phyloP scores from a whole-genome alignment of 2,113 vertebrate species.

The Felis chaus region DNA sequence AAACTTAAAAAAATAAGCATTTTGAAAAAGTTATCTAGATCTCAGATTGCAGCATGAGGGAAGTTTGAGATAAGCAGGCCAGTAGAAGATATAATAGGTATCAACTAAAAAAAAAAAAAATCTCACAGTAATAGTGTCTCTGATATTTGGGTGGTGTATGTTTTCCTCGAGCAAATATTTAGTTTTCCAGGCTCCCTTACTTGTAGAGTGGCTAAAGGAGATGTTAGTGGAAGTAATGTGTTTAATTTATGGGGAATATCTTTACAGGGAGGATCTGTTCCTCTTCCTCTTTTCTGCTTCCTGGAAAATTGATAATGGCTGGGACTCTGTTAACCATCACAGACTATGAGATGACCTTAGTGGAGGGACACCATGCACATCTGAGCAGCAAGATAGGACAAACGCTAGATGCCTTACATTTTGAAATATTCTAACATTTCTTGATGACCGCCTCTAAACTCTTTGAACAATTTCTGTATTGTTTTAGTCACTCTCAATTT shows the following conservation, averaged over 20 bases:
- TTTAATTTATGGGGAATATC: not conserved
- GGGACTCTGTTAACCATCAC: not conserved
- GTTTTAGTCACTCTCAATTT: not conserved
- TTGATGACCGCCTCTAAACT: not conserved
- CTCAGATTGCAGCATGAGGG: not conserved
- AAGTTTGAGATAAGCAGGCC: not conserved
- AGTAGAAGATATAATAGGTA: not conserved
- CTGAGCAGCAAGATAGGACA: not conserved
- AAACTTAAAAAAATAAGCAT: not conserved
- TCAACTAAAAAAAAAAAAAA: not conserved
- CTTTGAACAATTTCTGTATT: not conserved
- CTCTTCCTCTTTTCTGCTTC: not conserved
- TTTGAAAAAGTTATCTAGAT: not conserved
- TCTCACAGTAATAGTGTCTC: not conserved
- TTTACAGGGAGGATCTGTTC: not conserved
- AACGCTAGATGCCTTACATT: not conserved
- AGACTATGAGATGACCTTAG: not conserved
- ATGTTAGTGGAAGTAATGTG: not conserved
- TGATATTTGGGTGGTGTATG: not conserved
- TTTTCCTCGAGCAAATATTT: not conserved
- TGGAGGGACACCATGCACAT: not conserved
- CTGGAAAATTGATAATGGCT: not conserved
- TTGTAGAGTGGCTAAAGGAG: not conserved
- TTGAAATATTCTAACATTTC: not conserved
- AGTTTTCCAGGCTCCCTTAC: not conserved